A percentile compares a stretch with the other conserved stretches of the same genome.
These are phyloP conservation scores for Ceryle rudis DNA, from an alignment of 2,797 vertebrate species.

Conservation along the genomic window DNA sequence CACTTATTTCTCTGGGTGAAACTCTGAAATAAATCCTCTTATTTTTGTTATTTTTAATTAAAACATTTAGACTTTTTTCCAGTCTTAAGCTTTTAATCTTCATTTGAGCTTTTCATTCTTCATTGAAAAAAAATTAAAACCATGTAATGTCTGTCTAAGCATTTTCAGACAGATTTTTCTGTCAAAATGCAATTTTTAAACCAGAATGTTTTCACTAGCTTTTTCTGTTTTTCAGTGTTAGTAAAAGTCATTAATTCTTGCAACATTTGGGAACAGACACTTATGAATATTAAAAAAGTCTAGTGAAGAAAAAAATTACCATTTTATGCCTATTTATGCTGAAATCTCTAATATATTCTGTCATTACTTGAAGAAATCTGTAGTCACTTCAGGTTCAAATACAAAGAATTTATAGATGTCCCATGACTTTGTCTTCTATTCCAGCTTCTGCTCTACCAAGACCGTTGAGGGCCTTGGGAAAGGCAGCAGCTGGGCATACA, in stretches of 20 bases:
- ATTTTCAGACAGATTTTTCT: background rate
- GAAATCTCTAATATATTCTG: background rate
- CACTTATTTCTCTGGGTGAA: accelerated
- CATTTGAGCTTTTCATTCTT: background rate
- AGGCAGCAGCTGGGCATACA: background rate
- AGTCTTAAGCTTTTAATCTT: background rate
- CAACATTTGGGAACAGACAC: background rate
- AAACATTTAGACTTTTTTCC: background rate
- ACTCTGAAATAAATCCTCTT: background rate
- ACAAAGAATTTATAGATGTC: background rate
- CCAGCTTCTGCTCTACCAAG: background rate
- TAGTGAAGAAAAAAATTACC: background rate
- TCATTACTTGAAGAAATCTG: background rate
- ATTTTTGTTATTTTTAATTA: background rate
- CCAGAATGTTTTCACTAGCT: background rate
- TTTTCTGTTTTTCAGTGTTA: background rate
- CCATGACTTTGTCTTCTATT: background rate
- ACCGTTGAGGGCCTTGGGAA: background rate
- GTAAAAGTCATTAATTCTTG: background rate
- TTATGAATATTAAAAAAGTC: background rate
- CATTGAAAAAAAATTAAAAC: background rate
- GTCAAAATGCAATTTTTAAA: background rate
- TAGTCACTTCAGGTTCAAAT: background rate
- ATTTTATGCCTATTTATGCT: background rate
- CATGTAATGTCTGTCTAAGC: background rate